Base-by-base conservation (phyloP, 2,113 vertebrate genomes). In the Glareola pratincola region DNA sequence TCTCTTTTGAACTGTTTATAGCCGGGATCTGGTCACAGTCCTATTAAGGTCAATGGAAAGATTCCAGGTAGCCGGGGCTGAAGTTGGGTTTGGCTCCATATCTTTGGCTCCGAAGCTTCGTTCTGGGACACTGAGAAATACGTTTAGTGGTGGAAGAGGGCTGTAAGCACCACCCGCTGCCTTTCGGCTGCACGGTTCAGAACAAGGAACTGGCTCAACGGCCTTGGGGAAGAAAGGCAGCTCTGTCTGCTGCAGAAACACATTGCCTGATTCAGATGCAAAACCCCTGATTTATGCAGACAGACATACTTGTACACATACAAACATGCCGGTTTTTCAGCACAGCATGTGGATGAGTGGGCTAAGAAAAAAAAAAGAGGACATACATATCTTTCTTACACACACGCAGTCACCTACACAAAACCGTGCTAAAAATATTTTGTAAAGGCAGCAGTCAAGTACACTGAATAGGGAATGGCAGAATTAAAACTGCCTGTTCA, bases 341-440 rank as follows among this genome's bases (percentile, higher is more conserved):
- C 77, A 66, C 76, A 73, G 84, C 0, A 0, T 50, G 54, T 50
- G 67, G 53, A 77, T 72, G 94, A 91, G 95, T 91, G 91, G 91
- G 94, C 91, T 92, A 85, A 92, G 79, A 66, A 76, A 94, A 93
- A 93, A 94, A 73, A 89, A 39, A 90, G 56, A 48, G n/a, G n/a
- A n/a, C n/a, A n/a, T n/a, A n/a, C 85, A 72, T 78, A 82, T 89
- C 88, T 91, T 96, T 91, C 48, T 81, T 91, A 91, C 94, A 96
- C 71, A 79, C 92, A 94, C 9, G 12, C 87, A 93, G 63, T 95
- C 94, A 94, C 89, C 95, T 95, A 97, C 96, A 94, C 91, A 96
- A 97, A 96, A 74, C n/a, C 34, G 1, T 24, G 62, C 74, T 95
- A 94, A 97, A 96, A 95, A 95, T 73, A 76, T 73, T 92, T 91